A percentile compares a stretch with the other conserved stretches of the same genome.
Conservation (phyloP, 2,888 invertebrate species). For the Creontiades dilutus region DNA sequence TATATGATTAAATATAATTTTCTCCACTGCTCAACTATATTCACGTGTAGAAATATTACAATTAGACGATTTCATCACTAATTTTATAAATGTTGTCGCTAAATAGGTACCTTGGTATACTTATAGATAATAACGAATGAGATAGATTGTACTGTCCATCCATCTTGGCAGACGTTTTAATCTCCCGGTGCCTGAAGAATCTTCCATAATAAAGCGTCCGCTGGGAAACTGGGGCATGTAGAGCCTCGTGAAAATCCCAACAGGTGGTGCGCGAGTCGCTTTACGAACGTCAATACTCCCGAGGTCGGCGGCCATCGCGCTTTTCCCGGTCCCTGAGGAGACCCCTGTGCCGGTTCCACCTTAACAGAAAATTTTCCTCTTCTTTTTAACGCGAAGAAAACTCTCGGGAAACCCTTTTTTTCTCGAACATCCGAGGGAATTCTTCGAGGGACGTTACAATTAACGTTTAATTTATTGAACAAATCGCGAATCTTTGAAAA, state of each 20-base stretch:
- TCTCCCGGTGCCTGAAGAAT: no score
- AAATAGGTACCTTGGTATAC: no score
- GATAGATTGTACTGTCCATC: no score
- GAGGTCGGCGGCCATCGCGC: conserved; percentile 69
- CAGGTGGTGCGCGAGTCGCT: conserved; percentile 45
- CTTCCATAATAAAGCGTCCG: no score
- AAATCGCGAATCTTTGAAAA: not conserved
- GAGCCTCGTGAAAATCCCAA: conserved; percentile 46
- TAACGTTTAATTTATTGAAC: not conserved
- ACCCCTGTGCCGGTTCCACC: conserved; percentile 44
- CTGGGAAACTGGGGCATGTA: conserved; percentile 42
- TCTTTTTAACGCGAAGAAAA: not conserved
- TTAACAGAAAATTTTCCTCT: not conserved
- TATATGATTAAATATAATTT: no score
- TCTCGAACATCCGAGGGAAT: not conserved
- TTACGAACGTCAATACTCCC: conserved; percentile 61
- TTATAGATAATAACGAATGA: no score
- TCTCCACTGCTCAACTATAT: no score
- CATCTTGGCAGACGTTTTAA: no score
- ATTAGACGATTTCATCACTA: no score
- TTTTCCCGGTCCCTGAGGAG: conserved; percentile 69
- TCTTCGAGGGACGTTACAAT: not conserved
- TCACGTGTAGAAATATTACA: no score
- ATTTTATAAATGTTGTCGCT: no score
- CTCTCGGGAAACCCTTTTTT: not conserved